A percentile compares a stretch with the other conserved stretches of the same genome.
Evolutionary conservation across 35 echinoderm and acorn worm genomes (phyloP).

Genomic region (Heliocidaris tuberculata): DNA sequence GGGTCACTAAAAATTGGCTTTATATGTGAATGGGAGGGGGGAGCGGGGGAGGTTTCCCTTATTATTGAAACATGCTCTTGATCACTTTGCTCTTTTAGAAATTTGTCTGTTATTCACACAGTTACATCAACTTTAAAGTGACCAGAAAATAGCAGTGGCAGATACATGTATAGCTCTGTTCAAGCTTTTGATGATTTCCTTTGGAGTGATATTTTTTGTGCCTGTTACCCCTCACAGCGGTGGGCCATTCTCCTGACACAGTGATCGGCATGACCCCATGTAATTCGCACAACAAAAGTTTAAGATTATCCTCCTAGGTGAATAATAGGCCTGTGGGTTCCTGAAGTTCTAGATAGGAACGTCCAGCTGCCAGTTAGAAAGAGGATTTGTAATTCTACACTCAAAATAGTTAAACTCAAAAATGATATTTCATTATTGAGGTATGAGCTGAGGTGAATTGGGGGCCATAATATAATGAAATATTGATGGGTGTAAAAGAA

Average conservation of each 20-base stretch:
- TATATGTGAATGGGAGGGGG: no score
- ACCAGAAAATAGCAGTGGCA: no score
- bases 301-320: background rate
- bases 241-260: background rate
- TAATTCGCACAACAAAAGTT: background rate
- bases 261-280: background rate
- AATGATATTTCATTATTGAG: background rate
- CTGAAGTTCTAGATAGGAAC: background rate
- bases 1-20: no score
- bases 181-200: background rate
- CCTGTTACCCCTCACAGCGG: background rate
- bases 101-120: no score
- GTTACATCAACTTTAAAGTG: no score
- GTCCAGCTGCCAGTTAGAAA: background rate
- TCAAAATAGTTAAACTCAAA: background rate
- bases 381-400: conserved; percentile 10
- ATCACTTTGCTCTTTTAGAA: no score
- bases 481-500: background rate
- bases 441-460: background rate
- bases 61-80: no score
- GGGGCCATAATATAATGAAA: background rate
- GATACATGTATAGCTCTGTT: background rate
- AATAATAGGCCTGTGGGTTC: background rate
- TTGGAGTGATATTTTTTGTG: background rate
- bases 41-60: no score